Percentiles rank a stretch among this genome's conserved stretches.
These are phyloP conservation scores for Cynopterus brachyotis DNA, from an alignment of 2,113 vertebrate species.

Conservation along the genomic window DNA sequence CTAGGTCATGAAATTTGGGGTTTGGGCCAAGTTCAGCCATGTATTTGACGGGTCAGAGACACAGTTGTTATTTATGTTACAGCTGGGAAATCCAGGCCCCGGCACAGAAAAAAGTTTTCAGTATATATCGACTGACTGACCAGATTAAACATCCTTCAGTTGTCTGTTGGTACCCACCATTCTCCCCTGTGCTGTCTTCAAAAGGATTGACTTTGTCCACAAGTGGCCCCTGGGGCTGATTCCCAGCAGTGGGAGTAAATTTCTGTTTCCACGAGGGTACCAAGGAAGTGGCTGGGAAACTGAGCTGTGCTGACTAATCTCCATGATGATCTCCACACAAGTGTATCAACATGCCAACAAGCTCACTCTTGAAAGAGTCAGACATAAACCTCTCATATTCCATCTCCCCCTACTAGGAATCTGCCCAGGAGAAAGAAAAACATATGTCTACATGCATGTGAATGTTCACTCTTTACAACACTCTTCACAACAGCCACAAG, in stretches of 20 bases:
- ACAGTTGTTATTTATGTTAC: not conserved
- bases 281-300: not conserved
- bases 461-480: not conserved
- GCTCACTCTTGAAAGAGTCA: too few species aligned
- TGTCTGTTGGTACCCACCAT: not conserved
- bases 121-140: not conserved
- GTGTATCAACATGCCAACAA: not conserved
- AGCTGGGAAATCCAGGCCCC: not conserved
- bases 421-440: not conserved
- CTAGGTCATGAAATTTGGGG: not conserved
- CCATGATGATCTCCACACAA: rapidly evolving
- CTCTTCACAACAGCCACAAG: too few species aligned
- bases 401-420: not conserved
- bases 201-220: not conserved
- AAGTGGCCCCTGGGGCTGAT: not conserved
- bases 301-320: not conserved
- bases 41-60: not conserved
- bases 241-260: not conserved
- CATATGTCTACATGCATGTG: rapidly evolving
- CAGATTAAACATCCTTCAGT: not conserved
- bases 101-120: not conserved
- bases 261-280: not conserved
- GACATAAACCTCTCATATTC: not conserved
- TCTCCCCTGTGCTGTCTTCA: not conserved
- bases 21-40: not conserved